Base-by-base conservation (phyloP, 1,140 invertebrate species). In the Leptinotarsa lineolata region DNA sequence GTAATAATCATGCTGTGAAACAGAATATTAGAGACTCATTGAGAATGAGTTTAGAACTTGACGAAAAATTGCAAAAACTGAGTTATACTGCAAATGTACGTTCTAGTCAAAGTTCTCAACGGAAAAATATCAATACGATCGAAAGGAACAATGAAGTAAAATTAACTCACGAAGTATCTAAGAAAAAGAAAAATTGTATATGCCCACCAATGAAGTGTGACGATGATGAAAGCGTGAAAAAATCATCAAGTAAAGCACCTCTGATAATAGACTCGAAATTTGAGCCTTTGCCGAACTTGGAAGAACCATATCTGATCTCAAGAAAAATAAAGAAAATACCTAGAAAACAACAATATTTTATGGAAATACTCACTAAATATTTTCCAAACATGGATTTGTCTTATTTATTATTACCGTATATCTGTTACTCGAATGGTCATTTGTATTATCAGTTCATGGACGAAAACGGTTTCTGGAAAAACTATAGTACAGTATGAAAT, bases 321-420 rank as follows among this genome's bases (percentile, higher is more conserved):
- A 74, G 71, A 58, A 75, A 72, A 66, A 54, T 75, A 24, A 59
- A 59, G 24, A 68, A 72, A 45, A 71, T 80, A 20, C 75, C 78
- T 18, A 20, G 58, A 6, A 76, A 72, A 68, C 79, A 72, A 60
- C 76, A 78, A 65, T 78, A 71, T 65, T 81, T 79, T 24, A 67
- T 82, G 61, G 80, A 82, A 63, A 48, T 77, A n/a, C 16, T 82
- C 6, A 69, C 58, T 4, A 74, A 66, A 67, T 78, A 78, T 69
- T 82, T 81, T 77, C 80, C 80, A 1, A 78, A 81, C 46, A 68
- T 79, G 18, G 79, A 82, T 77, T 74, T 81, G 15, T 74, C 76
- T 3, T 48, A 66, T 22, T 63, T 79, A 54, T 70, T 81, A 30
- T 63, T 79, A 30, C 81, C 81, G 12, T 82, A 80, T 54, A 79